phyloP scores from a whole-genome alignment of 2,113 vertebrate genomes.

The Cheilinus undulatus region DNA sequence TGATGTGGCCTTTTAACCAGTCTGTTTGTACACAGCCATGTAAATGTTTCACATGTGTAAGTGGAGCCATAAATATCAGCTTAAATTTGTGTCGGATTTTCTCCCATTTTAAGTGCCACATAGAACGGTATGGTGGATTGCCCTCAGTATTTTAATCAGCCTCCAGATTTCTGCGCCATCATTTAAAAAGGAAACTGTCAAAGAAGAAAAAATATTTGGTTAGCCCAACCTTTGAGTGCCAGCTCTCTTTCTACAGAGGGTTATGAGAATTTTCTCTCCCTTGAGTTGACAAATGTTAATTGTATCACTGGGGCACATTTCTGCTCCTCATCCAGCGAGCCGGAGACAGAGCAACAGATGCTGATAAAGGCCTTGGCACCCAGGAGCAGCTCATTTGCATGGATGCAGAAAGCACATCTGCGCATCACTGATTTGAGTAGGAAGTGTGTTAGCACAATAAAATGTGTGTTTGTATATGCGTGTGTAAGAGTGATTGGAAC shows the following conservation, averaged over 20 bases:
- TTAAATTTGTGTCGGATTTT: too few relatives aligned
- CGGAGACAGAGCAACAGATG: conserved; percentile 43
- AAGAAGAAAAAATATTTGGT: too few relatives aligned
- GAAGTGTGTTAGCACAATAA: background rate
- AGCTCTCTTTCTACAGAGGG: background rate
- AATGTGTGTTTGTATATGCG: background rate
- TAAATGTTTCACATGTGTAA: too few relatives aligned
- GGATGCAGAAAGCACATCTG: conserved; percentile 17
- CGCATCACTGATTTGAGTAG: background rate
- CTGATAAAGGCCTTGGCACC: conserved; percentile 24
- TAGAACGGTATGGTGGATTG: too few relatives aligned
- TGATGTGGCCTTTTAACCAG: too few relatives aligned
- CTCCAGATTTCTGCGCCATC: too few relatives aligned
- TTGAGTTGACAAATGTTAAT: conserved; percentile 38
- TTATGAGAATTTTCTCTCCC: conserved; percentile 1
- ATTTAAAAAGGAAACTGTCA: too few relatives aligned
- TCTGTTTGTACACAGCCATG: too few relatives aligned
- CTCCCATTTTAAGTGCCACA: too few relatives aligned
- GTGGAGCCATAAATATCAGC: too few relatives aligned
- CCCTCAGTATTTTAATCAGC: too few relatives aligned
- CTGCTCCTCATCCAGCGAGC: background rate
- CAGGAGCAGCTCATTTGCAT: conserved; percentile 13
- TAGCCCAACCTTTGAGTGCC: too few relatives aligned
- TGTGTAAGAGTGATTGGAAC: background rate
- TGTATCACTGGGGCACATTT: conserved; percentile 35